Conservation (phyloP, 2,888 invertebrate species). For the Sinelater perroti region DNA sequence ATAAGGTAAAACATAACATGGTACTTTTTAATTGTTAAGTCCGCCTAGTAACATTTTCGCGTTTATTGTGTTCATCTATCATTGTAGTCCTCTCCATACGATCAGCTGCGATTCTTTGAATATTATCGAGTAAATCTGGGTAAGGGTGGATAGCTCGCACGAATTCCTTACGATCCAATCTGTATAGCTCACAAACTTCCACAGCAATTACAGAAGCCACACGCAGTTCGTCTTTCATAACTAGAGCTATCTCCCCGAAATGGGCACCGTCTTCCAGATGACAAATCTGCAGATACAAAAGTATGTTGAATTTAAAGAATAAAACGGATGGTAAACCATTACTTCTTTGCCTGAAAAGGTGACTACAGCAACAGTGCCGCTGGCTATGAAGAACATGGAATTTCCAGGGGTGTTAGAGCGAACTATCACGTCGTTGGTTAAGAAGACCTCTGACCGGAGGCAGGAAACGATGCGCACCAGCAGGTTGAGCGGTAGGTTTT, state of each 20-base stretch:
- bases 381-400: conserved; percentile 68
- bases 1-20: too few relatives aligned
- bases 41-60: conserved; percentile 37
- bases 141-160: conserved; percentile 59
- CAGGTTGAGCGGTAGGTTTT: conserved; percentile 62
- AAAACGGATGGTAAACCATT: background rate
- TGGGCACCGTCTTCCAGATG: conserved; percentile 68
- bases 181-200: conserved; percentile 59
- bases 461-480: conserved; percentile 63
- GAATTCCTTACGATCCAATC: conserved; percentile 58
- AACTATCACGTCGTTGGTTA: conserved; percentile 66
- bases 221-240: conserved; percentile 54
- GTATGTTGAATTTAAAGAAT: background rate
- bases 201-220: conserved; percentile 59
- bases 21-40: too few relatives aligned
- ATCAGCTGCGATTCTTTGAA: conserved; percentile 61
- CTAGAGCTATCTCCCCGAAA: conserved; percentile 63
- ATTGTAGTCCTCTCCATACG: conserved; percentile 63
- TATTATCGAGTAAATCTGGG: conserved; percentile 60
- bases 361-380: conserved; percentile 66
- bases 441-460: conserved; percentile 62
- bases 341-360: conserved; percentile 61
- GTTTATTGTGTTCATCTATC: conserved; percentile 57
- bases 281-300: conserved; percentile 57
- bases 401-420: conserved; percentile 63